These are phyloP conservation scores for Carassius carassius DNA, from an alignment of 2,113 vertebrate genomes.

Conservation along the genomic window DNA sequence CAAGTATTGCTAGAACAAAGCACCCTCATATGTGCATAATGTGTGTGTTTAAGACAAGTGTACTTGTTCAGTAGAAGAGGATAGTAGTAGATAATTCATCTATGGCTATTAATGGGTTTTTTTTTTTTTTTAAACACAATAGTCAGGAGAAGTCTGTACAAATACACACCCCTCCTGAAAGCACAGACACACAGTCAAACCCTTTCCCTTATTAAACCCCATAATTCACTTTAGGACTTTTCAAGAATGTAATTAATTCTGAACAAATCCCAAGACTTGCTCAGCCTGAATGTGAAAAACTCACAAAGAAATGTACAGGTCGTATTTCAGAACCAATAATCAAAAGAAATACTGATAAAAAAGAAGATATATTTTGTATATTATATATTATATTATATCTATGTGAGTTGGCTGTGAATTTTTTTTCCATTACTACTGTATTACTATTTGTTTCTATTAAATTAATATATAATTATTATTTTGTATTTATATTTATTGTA, in stretches of 20 bases:
- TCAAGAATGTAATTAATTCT: constrained; percentile 33
- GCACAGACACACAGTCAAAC: not conserved
- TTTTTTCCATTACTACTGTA: no score
- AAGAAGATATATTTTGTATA: not conserved
- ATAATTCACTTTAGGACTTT: constrained; percentile 62
- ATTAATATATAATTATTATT: no score
- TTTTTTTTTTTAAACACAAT: no score
- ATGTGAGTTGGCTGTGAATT: no score
- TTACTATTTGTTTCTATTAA: no score
- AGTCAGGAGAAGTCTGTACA: constrained; percentile 10
- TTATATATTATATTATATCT: not conserved
- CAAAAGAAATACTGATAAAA: not conserved
- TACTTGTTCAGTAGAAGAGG: not conserved
- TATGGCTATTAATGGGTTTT: constrained; percentile 32
- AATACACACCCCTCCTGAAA: constrained; percentile 53
- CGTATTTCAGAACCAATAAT: not conserved
- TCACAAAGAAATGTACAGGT: not conserved
- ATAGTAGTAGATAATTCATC: not conserved
- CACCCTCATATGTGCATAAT: not conserved
- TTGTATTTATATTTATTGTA: no score
- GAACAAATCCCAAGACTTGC: not conserved
- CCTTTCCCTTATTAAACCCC: constrained; percentile 64
- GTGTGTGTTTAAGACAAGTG: constrained; percentile 1
- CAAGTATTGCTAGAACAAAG: not conserved
- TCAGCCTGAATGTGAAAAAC: constrained; percentile 9